Base-by-base conservation (phyloP, 2,888 invertebrate genomes). In the Dolomedes plantarius region DNA sequence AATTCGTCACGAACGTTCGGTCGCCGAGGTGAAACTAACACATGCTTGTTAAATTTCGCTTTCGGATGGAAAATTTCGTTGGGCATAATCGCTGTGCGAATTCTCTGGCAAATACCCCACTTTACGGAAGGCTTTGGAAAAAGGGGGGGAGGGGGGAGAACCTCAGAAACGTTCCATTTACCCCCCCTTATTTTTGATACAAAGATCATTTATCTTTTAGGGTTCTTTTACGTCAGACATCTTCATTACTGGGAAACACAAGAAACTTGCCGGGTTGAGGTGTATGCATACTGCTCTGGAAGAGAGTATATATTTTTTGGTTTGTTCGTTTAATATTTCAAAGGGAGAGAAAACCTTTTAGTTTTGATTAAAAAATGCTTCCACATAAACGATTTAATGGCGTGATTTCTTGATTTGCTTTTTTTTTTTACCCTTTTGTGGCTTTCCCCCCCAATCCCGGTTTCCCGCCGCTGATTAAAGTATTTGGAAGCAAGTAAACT, bases 341-440 rank as follows among this genome's bases (percentile, higher is more conserved):
- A 64, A 62, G 50, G 69, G 19, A 31, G 72, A 23, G 62, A 65
- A 56, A 56, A 56, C 76, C 83, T 85, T 78, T 85, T 85, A 85
- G 73, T 77, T 85, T 85, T 85, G 83, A 85, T 85, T 85, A 85
- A 86, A 83, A 86, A 86, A 86, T 86, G 69, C 74, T 74, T 86
- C 79, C 73, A 31, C 64, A 79, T 86, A 86, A 86, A 86, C 85
- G 85, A 86, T 86, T 86, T 86, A 78, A 75, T 86, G 64, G 85
- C 85, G 85, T 86, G 85, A 78, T 86, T 85, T 85, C 85, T 73
- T 78, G 85, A 78, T 85, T 86, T 78, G 65, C 19, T 77, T 77
- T 83, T 83, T 72, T 28, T n/a, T 36, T 68, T 41, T 62, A 6
- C 31, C 64, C 71, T 62, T 75, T 46, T 74, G 69, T 56, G 76